Conservation (phyloP, 2,797 vertebrate species). For the Sebastes minor region DNA sequence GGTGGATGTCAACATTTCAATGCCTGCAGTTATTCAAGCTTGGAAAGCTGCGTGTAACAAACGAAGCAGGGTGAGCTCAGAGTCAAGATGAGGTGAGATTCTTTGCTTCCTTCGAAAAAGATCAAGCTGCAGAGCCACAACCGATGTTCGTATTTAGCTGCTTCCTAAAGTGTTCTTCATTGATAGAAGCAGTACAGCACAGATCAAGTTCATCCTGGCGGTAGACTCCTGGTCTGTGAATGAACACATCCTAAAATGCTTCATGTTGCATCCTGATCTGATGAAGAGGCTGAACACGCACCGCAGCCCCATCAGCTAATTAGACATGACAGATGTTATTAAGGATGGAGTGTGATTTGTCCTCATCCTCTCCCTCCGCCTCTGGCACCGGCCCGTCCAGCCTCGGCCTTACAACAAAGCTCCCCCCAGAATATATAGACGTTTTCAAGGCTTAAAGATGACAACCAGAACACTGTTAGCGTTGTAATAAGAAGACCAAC, state of each 20-base stretch:
- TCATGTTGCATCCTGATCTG: not conserved
- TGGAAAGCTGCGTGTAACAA: not conserved
- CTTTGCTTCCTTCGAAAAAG: not conserved
- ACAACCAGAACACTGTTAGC: not conserved
- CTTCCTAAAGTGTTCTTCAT: not conserved
- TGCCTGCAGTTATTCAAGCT: constrained; percentile 9
- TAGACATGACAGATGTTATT: not conserved
- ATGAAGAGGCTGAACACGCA: not conserved
- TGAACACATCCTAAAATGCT: not conserved
- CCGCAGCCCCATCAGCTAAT: not conserved
- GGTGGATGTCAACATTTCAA: constrained; percentile 34
- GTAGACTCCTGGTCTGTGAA: not conserved
- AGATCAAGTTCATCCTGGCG: not conserved
- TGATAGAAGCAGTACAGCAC: not conserved
- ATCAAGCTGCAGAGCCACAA: not conserved
- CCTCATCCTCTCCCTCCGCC: not conserved
- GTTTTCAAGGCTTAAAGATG: not conserved
- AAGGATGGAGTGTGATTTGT: not conserved
- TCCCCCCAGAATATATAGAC: not conserved
- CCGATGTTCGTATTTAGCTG: not conserved
- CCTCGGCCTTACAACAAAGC: not conserved
- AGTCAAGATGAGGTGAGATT: constrained; percentile 19
- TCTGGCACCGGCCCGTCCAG: not conserved
- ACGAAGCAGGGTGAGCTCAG: not conserved
- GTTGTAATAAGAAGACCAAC: not conserved